These are phyloP conservation scores for Pipistrellus nathusii DNA, from an alignment of 2,797 vertebrate species.

Conservation along the genomic window DNA sequence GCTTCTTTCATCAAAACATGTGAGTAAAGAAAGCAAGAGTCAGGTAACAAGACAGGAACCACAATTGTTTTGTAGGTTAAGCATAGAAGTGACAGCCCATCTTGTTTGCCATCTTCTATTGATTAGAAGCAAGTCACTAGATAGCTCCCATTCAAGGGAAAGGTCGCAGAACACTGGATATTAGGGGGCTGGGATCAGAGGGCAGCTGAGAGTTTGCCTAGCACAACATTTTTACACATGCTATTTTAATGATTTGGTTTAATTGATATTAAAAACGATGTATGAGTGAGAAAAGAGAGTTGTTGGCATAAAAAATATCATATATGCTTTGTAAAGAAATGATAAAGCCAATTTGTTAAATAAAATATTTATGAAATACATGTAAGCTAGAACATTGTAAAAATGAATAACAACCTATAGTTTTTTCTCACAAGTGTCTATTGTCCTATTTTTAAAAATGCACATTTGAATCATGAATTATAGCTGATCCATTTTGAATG, in stretches of 20 bases:
- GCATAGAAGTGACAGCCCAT: not conserved
- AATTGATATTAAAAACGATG: not conserved
- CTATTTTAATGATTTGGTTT: not conserved
- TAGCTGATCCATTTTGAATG: not conserved
- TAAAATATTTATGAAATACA: conserved; percentile 19
- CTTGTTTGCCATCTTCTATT: not conserved
- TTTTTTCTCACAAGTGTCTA: not conserved
- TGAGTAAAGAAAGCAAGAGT: not conserved
- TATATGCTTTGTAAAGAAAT: conserved; percentile 21
- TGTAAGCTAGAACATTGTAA: not conserved
- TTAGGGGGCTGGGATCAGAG: not conserved
- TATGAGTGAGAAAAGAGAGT: not conserved
- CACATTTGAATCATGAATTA: conserved; percentile 31
- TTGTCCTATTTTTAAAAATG: conserved; percentile 41
- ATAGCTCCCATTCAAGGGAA: not conserved
- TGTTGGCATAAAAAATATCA: not conserved
- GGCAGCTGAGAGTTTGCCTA: not conserved
- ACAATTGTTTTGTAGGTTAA: not conserved
- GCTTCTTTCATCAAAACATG: not conserved
- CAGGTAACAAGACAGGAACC: not conserved
- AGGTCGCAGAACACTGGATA: not conserved
- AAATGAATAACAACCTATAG: not conserved
- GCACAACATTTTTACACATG: not conserved
- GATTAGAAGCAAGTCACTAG: not conserved
- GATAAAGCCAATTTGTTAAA: not conserved